Evolutionary conservation across 2,888 invertebrate species (phyloP), one percentile per base, ranked within the genome.

Genomic region (Leucophora obtusa): DNA sequence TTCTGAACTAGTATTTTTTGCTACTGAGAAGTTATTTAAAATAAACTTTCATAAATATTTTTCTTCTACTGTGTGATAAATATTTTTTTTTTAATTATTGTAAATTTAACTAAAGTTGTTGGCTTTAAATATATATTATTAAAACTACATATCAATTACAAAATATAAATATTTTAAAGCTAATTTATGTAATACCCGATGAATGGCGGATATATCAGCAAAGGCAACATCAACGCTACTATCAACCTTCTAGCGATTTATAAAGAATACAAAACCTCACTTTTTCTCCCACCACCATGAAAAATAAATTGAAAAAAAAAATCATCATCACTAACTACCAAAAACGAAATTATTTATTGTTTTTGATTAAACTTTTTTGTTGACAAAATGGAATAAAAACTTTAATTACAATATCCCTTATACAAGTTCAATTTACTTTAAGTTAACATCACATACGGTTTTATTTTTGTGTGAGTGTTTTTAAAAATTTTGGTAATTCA

Each of bases 201-300:
- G 90, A 90, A 87, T 90, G 90, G 89, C 89, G 90, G 87, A 89
- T 89, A 83, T 89, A 90, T 85, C 90, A 90, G 84, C 90, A 90
- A 85, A 88, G 89, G 83, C 89, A 89, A 84, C 89, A 89, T 82
- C 90, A 89, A 84, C 89, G 89, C 83, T 89, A 89, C 86, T 87
- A 87, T 87, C 90, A 90, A 84, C 90, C 90, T 84, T 89, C 91
- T 87, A 90, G 90, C 86, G 90, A 89, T 85, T 86, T 90, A 81
- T 90, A 89, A 86, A 82, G n/a, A 60, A 68, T 47, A 68, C 69
- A 56, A 59, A 53, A 50, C 50, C 68, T 63, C 47, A 76, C 17
- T 15, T 51, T 69, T 69, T 21, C 59, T 56, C 21, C 74, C 74
- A 74, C 66, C 59, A 66, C 38, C 43, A 70, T 56, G 43, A 74